Percentiles rank a stretch among this genome's conserved stretches.
phyloP scores from a whole-genome alignment of 2,113 vertebrate genomes.

The Thalassarche chlororhynchos region DNA sequence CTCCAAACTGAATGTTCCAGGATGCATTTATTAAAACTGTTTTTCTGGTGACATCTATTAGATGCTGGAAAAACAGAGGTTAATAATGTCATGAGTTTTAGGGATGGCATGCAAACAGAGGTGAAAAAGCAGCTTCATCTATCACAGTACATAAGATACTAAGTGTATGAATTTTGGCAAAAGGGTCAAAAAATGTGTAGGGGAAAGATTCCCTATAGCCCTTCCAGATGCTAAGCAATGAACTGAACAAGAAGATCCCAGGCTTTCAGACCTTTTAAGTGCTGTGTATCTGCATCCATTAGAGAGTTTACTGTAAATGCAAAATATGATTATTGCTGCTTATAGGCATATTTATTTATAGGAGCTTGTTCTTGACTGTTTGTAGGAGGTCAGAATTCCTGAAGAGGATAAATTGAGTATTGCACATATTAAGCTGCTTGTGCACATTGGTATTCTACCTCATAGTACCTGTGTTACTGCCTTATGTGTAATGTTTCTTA shows the following conservation, averaged over 20 bases:
- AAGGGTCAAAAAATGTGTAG: not conserved
- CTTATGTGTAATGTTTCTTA: not conserved
- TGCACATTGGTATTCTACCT: not conserved
- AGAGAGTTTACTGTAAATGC: conserved; percentile 26
- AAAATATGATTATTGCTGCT: not conserved
- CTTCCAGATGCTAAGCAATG: not conserved
- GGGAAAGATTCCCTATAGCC: not conserved
- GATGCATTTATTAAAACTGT: conserved; percentile 58
- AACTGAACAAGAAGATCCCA: not conserved
- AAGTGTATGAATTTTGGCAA: conserved; percentile 44
- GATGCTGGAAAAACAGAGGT: conserved; percentile 63
- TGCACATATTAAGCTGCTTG: not conserved
- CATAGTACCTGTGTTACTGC: not conserved
- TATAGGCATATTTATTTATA: not conserved
- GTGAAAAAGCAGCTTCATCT: conserved; percentile 28
- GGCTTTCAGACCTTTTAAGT: not conserved
- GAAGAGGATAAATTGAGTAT: not conserved
- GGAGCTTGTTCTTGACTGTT: not conserved
- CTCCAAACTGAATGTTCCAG: conserved; percentile 50
- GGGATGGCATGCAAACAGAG: conserved; percentile 18
- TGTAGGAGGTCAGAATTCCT: not conserved
- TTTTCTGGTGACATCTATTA: conserved; percentile 56
- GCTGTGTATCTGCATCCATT: not conserved
- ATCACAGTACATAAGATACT: not conserved
- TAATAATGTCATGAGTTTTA: conserved; percentile 51